Evolutionary conservation across 2,797 vertebrate species (phyloP), one percentile per base, ranked within the genome.

Genomic region (Amphiprion clarkii): DNA sequence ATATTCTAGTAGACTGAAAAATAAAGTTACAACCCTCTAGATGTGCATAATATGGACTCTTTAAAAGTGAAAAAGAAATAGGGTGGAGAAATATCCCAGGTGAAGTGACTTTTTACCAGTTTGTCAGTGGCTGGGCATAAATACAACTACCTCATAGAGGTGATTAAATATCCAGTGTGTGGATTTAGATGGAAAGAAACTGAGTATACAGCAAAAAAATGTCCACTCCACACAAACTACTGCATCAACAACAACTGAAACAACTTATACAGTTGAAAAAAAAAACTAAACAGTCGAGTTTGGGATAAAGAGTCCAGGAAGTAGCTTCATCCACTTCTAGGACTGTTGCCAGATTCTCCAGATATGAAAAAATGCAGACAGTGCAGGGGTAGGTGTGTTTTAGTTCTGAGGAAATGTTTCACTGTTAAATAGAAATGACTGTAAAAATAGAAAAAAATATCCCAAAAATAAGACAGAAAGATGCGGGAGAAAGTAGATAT

Each of bases 201-300:
- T 36, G 60, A 67, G 39, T 19, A 11, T 68, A 66, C 76, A 65
- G 67, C 14, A 62, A 21, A 57, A 66, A 81, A 81, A 74, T 54
- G 73, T 67, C 1, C 5, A 76, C 52, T 48, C 46, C 10, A 64
- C 48, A 77, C 19, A 81, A 67, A 84, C 14, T 21, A 59, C 76
- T 76, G 55, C 62, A 1, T 67, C 69, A 67, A 56, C 56, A 74
- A 54, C 51, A 75, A 44, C 71, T 23, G 31, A 73, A 75, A 62
- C 9, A 71, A 55, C 33, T 31, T 55, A 46, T 33, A 52, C n/a
- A 17, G 21, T 53, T 17, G 4, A 12, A 52, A 52, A 46, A 46
- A 82, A 58, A 62, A 49, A 53, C 31, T 40, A 33, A 71, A 76
- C 63, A 84, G 55, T 74, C 13, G 19, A 52, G 51, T 67, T 74